Evolutionary conservation across 2,797 vertebrate genomes (phyloP).

Genomic region (Danio aesculapii): DNA sequence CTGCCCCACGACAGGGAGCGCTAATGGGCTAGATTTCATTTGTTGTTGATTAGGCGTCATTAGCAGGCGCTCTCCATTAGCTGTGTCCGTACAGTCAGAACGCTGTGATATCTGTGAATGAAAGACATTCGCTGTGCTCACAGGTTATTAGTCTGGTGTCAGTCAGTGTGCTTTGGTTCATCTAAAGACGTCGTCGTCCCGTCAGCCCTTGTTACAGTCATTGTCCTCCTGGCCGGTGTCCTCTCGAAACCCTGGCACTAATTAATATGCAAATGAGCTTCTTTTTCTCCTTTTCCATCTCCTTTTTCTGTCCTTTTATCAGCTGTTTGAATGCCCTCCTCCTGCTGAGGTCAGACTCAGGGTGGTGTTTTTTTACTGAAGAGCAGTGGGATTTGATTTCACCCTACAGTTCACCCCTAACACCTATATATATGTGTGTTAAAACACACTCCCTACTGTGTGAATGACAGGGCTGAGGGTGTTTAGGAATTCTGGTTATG

Average conservation of each 20-base stretch:
- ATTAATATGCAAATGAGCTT: constrained; percentile 76
- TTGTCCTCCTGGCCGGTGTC: constrained; percentile 69
- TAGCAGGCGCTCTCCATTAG: constrained; percentile 34
- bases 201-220: constrained; percentile 72
- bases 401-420: not conserved
- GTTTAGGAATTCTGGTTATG: not conserved
- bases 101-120: constrained; percentile 53
- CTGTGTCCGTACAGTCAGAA: constrained; percentile 28
- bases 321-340: constrained; percentile 34
- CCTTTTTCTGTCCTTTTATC: constrained; percentile 51
- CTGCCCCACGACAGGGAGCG: constrained; percentile 14
- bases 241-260: constrained; percentile 57
- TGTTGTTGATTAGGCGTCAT: constrained; percentile 52
- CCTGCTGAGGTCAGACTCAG: constrained; percentile 32
- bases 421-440: constrained; percentile 5
- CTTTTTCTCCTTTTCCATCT: constrained; percentile 28
- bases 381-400: not conserved
- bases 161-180: constrained; percentile 48
- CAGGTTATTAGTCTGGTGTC: constrained; percentile 61
- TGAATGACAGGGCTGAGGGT: constrained; percentile 12
- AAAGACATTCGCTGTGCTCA: constrained; percentile 49
- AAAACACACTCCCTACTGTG: not conserved
- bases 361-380: not conserved
- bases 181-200: constrained; percentile 61
- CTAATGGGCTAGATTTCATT: constrained; percentile 57